phyloP scores from a whole-genome alignment of 2,797 vertebrate species.

The Alectoris magna region DNA sequence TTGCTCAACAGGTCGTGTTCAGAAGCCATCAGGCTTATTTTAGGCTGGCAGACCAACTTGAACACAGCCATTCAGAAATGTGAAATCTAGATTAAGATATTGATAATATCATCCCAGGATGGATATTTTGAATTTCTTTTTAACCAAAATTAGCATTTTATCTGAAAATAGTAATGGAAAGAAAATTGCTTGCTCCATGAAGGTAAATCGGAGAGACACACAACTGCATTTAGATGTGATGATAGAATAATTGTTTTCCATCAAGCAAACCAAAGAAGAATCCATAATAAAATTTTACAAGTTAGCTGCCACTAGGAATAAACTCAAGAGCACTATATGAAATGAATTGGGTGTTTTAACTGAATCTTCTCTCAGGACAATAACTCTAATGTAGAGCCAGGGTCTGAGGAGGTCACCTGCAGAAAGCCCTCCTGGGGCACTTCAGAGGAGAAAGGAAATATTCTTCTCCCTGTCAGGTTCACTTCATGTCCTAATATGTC shows the following conservation, averaged over 20 bases:
- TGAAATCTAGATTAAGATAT: neutral
- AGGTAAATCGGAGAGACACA: conserved; percentile 41
- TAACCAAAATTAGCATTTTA: conserved; percentile 32
- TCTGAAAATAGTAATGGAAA: conserved; percentile 23
- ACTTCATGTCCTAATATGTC: conserved; percentile 79
- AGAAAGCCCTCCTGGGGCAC: conserved; percentile 78
- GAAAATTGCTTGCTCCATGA: conserved; percentile 47
- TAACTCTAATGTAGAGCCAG: conserved; percentile 84
- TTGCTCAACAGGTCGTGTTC: neutral
- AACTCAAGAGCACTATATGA: conserved; percentile 84
- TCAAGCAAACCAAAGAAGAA: conserved; percentile 79
- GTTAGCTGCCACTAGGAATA: conserved; percentile 83
- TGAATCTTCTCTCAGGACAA: conserved; percentile 86
- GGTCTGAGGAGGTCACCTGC: conserved; percentile 80
- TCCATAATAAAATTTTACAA: conserved; percentile 86
- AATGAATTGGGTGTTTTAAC: conserved; percentile 86
- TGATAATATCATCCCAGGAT: neutral
- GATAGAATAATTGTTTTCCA: conserved; percentile 80
- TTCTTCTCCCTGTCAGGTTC: conserved; percentile 79
- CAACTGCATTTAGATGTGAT: conserved; percentile 69
- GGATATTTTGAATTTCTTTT: neutral
- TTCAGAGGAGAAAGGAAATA: conserved; percentile 79
- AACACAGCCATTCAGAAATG: neutral
- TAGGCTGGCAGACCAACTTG: neutral
- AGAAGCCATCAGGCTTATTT: neutral